Conservation (phyloP, 2,113 vertebrate species). For the Psittacula cyanocephala region DNA sequence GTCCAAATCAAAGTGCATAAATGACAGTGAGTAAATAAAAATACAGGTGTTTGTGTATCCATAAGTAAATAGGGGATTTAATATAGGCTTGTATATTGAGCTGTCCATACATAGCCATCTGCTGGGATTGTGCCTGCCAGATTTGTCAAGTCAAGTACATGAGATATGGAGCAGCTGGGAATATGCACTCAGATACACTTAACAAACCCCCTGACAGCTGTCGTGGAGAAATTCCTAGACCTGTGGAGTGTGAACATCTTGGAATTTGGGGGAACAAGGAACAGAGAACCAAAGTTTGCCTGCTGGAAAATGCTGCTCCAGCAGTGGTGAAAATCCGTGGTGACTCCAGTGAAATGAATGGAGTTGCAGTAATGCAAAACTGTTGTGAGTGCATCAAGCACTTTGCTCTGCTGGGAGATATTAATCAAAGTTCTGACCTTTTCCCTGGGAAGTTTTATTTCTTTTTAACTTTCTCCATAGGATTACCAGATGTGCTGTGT, state of each 20-base stretch:
- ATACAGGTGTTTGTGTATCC: background rate
- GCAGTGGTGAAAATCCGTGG: background rate
- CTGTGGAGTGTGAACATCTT: background rate
- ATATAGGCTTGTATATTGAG: background rate
- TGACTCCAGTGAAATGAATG: background rate
- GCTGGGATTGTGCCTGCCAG: background rate
- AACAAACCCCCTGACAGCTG: background rate
- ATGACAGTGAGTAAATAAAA: background rate
- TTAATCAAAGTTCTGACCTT: conserved; percentile 35
- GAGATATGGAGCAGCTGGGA: background rate
- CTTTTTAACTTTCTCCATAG: conserved; percentile 21
- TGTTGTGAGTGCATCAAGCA: background rate
- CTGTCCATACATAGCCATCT: background rate
- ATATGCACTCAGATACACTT: background rate
- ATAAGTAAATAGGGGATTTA: background rate
- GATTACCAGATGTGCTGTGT: conserved; percentile 37
- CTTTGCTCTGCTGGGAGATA: conserved; percentile 13
- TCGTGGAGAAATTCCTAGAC: background rate
- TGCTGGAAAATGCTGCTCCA: background rate
- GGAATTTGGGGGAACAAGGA: background rate
- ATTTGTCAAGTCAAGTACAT: background rate
- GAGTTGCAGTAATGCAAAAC: conserved; percentile 10
- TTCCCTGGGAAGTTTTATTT: conserved; percentile 47
- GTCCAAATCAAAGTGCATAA: background rate
- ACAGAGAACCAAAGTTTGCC: background rate